These are phyloP conservation scores for Oryzias sinensis DNA, from an alignment of 2,797 vertebrate genomes.

Conservation along the genomic window DNA sequence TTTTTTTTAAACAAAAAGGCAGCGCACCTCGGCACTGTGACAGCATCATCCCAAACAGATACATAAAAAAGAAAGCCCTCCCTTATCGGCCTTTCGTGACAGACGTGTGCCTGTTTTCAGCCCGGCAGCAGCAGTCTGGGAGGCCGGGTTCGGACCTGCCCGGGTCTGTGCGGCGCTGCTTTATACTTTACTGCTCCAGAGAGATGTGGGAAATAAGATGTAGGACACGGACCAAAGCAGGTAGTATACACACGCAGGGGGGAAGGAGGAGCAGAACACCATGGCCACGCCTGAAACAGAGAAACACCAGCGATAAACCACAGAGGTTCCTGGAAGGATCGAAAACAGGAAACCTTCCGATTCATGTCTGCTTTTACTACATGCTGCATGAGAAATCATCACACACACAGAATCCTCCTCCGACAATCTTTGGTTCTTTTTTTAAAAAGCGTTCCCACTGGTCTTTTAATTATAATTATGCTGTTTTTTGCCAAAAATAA, in stretches of 20 bases:
- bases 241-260: conserved; percentile 84
- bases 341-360: not conserved
- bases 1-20: conserved; percentile 3
- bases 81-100: not conserved
- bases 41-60: conserved; percentile 9
- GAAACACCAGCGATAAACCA: too few species aligned
- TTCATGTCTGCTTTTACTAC: too few species aligned
- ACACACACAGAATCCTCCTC: too few species aligned
- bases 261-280: conserved; percentile 82
- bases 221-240: conserved; percentile 91
- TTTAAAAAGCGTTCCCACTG: too few species aligned
- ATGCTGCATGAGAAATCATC: too few species aligned
- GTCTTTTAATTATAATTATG: too few species aligned
- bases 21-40: too few species aligned
- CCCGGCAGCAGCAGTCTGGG: conserved; percentile 36
- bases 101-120: too few species aligned
- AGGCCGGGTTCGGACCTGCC: conserved; percentile 36
- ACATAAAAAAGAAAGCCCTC: conserved; percentile 20
- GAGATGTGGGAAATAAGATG: conserved; percentile 86
- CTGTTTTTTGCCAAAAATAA: too few species aligned
- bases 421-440: too few species aligned
- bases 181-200: conserved; percentile 87
- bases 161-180: conserved; percentile 30
- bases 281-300: conserved; percentile 77
- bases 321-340: not conserved